Base-by-base conservation (phyloP, 2,888 invertebrate genomes). In the Argynnis bischoffii region DNA sequence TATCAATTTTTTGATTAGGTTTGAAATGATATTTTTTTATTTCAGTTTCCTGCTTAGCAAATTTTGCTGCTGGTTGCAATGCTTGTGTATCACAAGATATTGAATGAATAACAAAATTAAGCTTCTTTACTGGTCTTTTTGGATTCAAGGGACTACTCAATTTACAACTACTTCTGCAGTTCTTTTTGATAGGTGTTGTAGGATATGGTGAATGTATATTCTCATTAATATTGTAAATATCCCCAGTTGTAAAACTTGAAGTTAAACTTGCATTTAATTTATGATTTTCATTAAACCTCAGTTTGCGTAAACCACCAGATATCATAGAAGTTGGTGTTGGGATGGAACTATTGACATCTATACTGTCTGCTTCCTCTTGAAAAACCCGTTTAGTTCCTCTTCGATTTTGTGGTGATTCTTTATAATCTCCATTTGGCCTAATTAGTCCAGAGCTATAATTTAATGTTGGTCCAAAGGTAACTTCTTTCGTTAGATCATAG, bases 321-420 rank as follows among this genome's bases (percentile, higher is more conserved):
- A 92, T 89, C 46, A 84, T 78, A 75, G 85, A 91, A 46, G 91
- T 92, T 66, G 92, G 92, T 54, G 92, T 92, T 64, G 83, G 83
- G 41, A 83, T 76, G 35, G 83, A 78, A 41, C 73, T 77, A 64
- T 72, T 78, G 64, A 74, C 71, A 16, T 82, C 79, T 57, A 74
- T 71, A 63, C 75, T 76, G 46, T 84, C 85, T 60, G 73, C 66
- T 71, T 81, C 84, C n/a, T 82, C 81, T 67, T 86, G 84, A 73
- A 83, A 82, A 11, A 85, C 74, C 15, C 92, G 82, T 75, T 92
- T 92, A 14, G 81, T 65, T 55, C 84, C 89, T 59, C 90, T 82
- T 70, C 87, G 84, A 55, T 77, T 76, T 47, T 80, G 76, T 51
- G 89, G 85, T 26, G 87, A 86, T 8, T 81, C 81, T 66, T 78